Conservation (phyloP, 1,140 invertebrate species). For the Bombus confusus region DNA sequence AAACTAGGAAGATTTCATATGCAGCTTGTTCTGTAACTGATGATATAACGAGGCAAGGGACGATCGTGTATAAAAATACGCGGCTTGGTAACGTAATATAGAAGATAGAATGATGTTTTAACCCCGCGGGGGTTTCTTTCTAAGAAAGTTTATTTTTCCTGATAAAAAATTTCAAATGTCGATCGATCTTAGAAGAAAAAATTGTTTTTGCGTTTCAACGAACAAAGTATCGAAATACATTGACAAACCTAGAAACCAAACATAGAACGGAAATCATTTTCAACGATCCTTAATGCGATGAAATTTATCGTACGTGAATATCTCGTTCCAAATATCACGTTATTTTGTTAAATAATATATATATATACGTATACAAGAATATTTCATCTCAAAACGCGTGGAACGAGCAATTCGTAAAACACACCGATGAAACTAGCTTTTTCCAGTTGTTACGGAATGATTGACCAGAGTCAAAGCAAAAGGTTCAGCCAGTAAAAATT, state of each 20-base stretch:
- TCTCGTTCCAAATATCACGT: background rate
- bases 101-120: too few relatives aligned
- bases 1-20: background rate
- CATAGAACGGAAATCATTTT: background rate
- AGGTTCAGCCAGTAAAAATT: background rate
- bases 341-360: background rate
- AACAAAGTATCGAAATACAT: background rate
- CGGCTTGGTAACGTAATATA: too few relatives aligned
- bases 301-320: background rate
- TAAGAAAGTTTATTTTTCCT: too few relatives aligned
- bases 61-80: too few relatives aligned
- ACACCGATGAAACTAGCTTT: background rate
- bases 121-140: too few relatives aligned
- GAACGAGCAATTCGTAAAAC: background rate
- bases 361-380: background rate
- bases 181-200: background rate
- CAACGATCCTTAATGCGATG: background rate
- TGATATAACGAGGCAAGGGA: too few relatives aligned
- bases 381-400: background rate
- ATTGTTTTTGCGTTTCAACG: background rate
- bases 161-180: too few relatives aligned
- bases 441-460: background rate
- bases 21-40: too few relatives aligned
- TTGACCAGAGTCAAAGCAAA: background rate
- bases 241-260: too few relatives aligned